Percentiles rank a stretch among this genome's conserved stretches.
These are phyloP conservation scores for Petrophora chlorosata DNA, from an alignment of 2,888 invertebrate species.

Conservation along the genomic window DNA sequence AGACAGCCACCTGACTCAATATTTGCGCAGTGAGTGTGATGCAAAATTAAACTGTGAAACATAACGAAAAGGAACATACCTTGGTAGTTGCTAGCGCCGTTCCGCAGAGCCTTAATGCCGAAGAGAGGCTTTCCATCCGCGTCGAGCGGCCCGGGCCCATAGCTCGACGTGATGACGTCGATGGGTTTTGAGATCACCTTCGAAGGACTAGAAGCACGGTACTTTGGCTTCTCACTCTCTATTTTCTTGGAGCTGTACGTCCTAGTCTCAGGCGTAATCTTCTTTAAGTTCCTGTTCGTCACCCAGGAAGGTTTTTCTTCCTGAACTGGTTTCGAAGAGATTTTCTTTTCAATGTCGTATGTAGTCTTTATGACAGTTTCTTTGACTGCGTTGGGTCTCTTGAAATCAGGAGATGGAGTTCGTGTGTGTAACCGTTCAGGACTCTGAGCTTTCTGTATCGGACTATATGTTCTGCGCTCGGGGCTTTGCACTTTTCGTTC, in stretches of 20 bases:
- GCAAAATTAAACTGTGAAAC: slow-evolving; percentile 32
- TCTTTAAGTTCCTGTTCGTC: slow-evolving; percentile 84
- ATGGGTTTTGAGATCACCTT: slow-evolving; percentile 74
- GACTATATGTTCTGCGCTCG: slow-evolving; percentile 37
- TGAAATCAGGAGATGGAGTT: slow-evolving; percentile 64
- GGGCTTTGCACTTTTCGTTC: slow-evolving; percentile 38
- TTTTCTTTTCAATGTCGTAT: slow-evolving; percentile 60
- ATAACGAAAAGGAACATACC: slow-evolving; percentile 66
- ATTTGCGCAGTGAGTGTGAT: slow-evolving; percentile 38
- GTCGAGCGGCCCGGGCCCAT: slow-evolving; percentile 92
- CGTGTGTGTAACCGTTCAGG: slow-evolving; percentile 51
- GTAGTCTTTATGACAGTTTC: slow-evolving; percentile 65
- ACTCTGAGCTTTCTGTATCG: slow-evolving; percentile 37
- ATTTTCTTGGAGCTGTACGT: slow-evolving; percentile 67
- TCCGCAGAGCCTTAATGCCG: slow-evolving; percentile 88
- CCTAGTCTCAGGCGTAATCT: slow-evolving; percentile 70
- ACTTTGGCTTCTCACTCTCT: slow-evolving; percentile 70
- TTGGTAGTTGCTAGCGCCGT: slow-evolving; percentile 85
- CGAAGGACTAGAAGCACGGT: slow-evolving; percentile 67
- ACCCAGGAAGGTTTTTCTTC: slow-evolving; percentile 86
- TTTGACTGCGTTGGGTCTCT: slow-evolving; percentile 51
- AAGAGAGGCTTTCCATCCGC: slow-evolving; percentile 91
- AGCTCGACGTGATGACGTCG: slow-evolving; percentile 90
- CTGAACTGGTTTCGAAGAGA: slow-evolving; percentile 58
- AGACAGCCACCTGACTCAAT: slow-evolving; percentile 41